These are phyloP conservation scores for Eolophus roseicapilla DNA, from an alignment of 2,113 vertebrate genomes.

Conservation along the genomic window DNA sequence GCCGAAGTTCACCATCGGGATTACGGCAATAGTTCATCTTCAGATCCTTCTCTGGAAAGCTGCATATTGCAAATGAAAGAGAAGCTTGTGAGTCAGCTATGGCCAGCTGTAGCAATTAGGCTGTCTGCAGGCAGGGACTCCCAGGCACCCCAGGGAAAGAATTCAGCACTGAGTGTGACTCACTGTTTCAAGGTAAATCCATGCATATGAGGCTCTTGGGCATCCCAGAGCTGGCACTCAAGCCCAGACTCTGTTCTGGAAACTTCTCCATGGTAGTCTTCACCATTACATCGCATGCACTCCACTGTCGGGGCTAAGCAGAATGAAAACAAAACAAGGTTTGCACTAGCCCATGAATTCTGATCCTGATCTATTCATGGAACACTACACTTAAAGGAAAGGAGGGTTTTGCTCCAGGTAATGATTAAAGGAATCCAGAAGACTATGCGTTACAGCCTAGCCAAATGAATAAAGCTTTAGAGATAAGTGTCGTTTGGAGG, in stretches of 20 bases:
- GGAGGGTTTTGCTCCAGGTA: background rate
- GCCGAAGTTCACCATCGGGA: constrained; percentile 88
- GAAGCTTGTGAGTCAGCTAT: background rate
- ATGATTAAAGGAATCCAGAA: background rate
- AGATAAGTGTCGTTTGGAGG: background rate
- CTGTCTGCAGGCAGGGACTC: background rate
- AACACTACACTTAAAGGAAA: background rate
- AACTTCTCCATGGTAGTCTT: constrained; percentile 86
- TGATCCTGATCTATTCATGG: background rate
- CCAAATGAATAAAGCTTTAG: background rate
- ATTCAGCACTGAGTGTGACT: background rate
- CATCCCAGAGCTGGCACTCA: constrained; percentile 81
- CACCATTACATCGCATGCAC: constrained; percentile 91
- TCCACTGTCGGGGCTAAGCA: constrained; percentile 67
- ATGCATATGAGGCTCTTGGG: constrained; percentile 86
- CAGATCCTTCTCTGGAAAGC: constrained; percentile 88
- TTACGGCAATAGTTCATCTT: constrained; percentile 93
- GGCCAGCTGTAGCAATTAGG: background rate
- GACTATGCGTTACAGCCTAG: background rate
- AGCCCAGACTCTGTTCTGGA: constrained; percentile 79
- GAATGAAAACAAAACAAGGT: background rate
- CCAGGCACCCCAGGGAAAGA: background rate
- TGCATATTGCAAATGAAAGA: constrained; percentile 43
- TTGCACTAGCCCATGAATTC: accelerated
- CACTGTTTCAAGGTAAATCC: constrained; percentile 84